Percentiles rank a stretch among this genome's conserved stretches.
Evolutionary conservation across 2,888 invertebrate species (phyloP).

Genomic region (Lithophane socia): DNA sequence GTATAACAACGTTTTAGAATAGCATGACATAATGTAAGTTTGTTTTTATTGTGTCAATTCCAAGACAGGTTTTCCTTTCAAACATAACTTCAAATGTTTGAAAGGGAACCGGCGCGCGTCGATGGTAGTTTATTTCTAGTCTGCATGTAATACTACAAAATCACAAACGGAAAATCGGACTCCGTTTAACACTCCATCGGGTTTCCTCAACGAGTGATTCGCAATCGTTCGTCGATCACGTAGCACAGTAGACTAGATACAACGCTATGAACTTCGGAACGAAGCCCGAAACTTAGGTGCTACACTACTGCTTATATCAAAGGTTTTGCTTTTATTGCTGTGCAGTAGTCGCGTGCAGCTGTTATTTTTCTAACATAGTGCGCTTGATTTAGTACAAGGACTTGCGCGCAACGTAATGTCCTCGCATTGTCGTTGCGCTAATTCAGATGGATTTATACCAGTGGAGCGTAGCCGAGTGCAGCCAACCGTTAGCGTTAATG

Average conservation of each 20-base stretch:
- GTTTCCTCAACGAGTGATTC: constrained; percentile 33
- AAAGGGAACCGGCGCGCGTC: constrained; percentile 4
- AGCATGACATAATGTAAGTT: constrained; percentile 8
- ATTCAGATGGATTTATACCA: constrained; percentile 82
- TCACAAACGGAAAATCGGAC: constrained; percentile 38
- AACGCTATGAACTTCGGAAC: constrained; percentile 29
- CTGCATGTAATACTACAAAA: constrained; percentile 41
- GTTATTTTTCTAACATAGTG: constrained; percentile 69
- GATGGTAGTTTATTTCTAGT: constrained; percentile 28
- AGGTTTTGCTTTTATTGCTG: constrained; percentile 56
- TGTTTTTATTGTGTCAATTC: constrained; percentile 27
- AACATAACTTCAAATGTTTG: constrained; percentile 27
- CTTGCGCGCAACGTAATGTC: constrained; percentile 76
- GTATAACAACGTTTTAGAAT: constrained; percentile 12
- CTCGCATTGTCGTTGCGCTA: constrained; percentile 78
- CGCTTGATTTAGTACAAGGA: constrained; percentile 81
- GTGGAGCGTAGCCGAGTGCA: constrained; percentile 72
- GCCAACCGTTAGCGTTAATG: constrained; percentile 72
- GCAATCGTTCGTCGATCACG: constrained; percentile 44
- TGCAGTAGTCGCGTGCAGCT: constrained; percentile 61
- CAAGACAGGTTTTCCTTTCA: constrained; percentile 26
- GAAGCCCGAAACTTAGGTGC: constrained; percentile 41
- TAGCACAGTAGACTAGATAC: constrained; percentile 23
- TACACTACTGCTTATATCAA: constrained; percentile 50
- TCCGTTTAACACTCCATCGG: constrained; percentile 50